A percentile compares a stretch with the other conserved stretches of the same genome.
These are phyloP conservation scores for Andricus grossulariae DNA, from an alignment of 1,140 invertebrate species.

Conservation along the genomic window DNA sequence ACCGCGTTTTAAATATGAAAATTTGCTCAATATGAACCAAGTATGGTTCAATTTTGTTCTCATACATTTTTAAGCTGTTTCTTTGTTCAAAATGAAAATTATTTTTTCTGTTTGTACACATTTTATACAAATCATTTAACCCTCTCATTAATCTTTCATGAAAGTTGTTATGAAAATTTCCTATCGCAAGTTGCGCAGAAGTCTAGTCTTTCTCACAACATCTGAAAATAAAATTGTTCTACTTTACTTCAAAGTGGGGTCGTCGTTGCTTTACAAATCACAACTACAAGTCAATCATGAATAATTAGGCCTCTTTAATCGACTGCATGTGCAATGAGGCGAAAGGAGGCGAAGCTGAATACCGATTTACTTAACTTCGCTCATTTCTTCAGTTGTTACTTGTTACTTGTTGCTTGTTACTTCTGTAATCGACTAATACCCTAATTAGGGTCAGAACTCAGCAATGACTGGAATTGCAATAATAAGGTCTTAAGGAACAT, in stretches of 20 bases:
- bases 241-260: neutral
- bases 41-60: neutral
- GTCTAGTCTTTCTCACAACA: neutral
- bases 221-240: neutral
- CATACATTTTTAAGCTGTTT: neutral
- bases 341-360: slow-evolving; percentile 6
- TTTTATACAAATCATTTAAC: neutral
- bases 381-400: too few species aligned
- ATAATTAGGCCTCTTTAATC: slow-evolving; percentile 21
- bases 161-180: neutral
- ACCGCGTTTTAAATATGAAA: too few species aligned
- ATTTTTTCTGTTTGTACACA: neutral
- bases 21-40: too few species aligned
- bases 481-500: neutral
- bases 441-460: neutral
- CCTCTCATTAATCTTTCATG: neutral
- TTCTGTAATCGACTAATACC: slow-evolving; percentile 8
- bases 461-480: neutral
- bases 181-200: neutral
- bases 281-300: slow-evolving; percentile 19
- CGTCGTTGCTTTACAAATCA: slow-evolving; percentile 21
- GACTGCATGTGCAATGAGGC: slow-evolving; percentile 5
- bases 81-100: neutral
- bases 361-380: neutral
- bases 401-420: neutral